These are phyloP conservation scores for Chloroceryle inda DNA, from an alignment of 2,797 vertebrate species.

Conservation along the genomic window DNA sequence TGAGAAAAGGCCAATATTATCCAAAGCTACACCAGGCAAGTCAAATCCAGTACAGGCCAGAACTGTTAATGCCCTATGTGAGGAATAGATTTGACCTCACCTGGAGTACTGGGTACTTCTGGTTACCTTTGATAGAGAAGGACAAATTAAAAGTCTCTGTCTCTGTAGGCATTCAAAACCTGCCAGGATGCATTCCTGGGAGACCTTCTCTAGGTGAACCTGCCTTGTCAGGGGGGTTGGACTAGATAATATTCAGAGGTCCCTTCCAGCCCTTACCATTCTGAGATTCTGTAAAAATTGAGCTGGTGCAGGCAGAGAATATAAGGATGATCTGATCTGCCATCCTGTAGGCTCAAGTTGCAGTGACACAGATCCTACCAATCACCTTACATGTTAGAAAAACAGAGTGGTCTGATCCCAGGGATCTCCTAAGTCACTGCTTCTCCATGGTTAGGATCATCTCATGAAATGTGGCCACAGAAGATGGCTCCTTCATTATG, in stretches of 20 bases:
- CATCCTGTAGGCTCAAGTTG: not conserved
- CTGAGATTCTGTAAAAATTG: not conserved
- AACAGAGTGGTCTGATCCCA: not conserved
- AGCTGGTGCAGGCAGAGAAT: not conserved
- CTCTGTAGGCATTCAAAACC: too few species aligned
- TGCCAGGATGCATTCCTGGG: too few species aligned
- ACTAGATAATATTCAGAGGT: too few species aligned
- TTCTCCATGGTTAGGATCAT: not conserved
- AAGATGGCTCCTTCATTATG: not conserved
- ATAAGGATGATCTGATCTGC: not conserved
- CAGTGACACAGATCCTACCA: not conserved
- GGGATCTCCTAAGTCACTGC: not conserved
- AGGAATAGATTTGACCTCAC: not conserved
- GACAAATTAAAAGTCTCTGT: not conserved
- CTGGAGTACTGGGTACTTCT: not conserved
- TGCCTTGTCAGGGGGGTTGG: too few species aligned
- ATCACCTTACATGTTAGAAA: not conserved
- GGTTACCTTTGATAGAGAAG: not conserved
- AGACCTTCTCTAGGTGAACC: too few species aligned
- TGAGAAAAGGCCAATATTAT: conserved; percentile 2
- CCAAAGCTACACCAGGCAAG: conserved; percentile 3
- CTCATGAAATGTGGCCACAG: not conserved
- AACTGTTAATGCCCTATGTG: conserved; percentile 28
- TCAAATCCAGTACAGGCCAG: not conserved
- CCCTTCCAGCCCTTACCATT: too few species aligned